phyloP scores from a whole-genome alignment of 2,113 vertebrate genomes.

The Furnarius figulus region DNA sequence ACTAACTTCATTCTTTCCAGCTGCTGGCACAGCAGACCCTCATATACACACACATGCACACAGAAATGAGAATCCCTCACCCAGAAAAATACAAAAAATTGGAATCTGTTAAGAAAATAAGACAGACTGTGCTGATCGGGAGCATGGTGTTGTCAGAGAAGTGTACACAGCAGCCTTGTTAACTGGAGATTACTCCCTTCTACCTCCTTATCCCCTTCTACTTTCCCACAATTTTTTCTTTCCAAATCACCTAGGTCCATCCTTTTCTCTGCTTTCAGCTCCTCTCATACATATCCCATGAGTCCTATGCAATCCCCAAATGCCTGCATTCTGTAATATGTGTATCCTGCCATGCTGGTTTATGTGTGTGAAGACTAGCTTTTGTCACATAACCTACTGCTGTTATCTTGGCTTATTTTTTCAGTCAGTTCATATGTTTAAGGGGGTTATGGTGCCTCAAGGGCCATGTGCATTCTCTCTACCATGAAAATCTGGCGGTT shows the following conservation, averaged over 20 bases:
- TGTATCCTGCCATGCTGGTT: not conserved
- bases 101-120: not conserved
- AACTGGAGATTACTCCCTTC: not conserved
- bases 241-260: not conserved
- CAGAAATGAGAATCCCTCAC: not conserved
- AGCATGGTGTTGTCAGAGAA: not conserved
- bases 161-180: accelerated
- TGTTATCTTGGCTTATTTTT: not conserved
- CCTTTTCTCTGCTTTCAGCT: not conserved
- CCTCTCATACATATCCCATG: not conserved
- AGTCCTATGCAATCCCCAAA: not conserved
- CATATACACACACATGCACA: not conserved
- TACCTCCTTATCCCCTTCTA: not conserved
- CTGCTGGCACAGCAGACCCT: not conserved
- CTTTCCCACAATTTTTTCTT: not conserved
- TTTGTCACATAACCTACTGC: not conserved
- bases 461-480: not conserved
- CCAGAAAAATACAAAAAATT: not conserved
- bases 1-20: not conserved
- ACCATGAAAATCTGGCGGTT: not conserved
- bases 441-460: not conserved
- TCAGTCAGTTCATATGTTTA: not conserved
- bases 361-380: not conserved
- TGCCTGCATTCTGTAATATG: not conserved
- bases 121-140: not conserved